Base-by-base conservation (phyloP, 2,888 invertebrate genomes). In the Hypsopygia costalis region DNA sequence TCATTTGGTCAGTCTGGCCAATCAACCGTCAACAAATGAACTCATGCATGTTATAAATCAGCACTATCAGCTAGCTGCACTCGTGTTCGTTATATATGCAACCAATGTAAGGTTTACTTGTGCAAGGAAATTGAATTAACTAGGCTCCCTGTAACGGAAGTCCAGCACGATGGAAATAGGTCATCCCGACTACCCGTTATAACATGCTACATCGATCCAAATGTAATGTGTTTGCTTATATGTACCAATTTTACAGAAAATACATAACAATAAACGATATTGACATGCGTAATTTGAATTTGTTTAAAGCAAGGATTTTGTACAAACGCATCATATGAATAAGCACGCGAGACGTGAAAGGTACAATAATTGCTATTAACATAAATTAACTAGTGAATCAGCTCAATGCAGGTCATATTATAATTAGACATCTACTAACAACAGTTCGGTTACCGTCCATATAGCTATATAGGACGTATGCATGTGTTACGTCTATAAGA, bases 401-500 rank as follows among this genome's bases (percentile, higher is more conserved):
- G 11, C 31, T 30, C 37, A 46, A 53, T 47, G 37, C 46, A 48
- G 49, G 47, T 53, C 52, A 45, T 41, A 41, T 43, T 43, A 41
- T 36, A 46, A 47, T 43, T 40, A 41, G 11, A 30, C n/a, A 33
- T 28, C 36, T 34, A 46, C 36, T 44, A 43, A 40, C 38, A 43
- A 43, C 31, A 33, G 38, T 9, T 8, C 36, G n/a, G 11, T 21
- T 27, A 35, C 21, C 25, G 32, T 38, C 25, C 38, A 10, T 16
- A 30, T 7, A 32, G 6, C 25, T 25, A 25, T 4, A 5, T 29
- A 7, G 1, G 6, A 25, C n/a, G 25, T 25, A n/a, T 25, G 25
- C 16, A 16, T 3, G 16, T 16, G n/a, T n/a, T n/a, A 16, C 16
- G 16, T 16, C 16, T 16, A 16, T 2, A n/a, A n/a, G n/a, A n/a